Conservation (phyloP, 1,140 invertebrate genomes). For the Druon quercuslanigerum region DNA sequence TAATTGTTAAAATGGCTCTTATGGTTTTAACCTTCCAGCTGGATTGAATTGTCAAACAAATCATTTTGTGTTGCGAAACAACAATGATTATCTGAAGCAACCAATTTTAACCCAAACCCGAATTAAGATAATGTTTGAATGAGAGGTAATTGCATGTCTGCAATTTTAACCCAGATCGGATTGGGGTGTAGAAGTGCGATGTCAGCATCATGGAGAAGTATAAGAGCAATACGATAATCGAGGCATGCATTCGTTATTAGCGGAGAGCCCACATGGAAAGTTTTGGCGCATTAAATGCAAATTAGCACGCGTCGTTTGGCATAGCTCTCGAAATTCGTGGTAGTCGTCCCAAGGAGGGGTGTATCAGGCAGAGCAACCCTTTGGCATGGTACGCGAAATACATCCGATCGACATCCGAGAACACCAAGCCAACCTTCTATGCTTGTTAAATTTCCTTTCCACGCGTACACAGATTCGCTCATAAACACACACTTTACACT, state of each 20-base stretch:
- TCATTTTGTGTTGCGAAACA: no score
- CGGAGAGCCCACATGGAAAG: slow-evolving; percentile 31
- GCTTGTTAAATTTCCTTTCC: not conserved
- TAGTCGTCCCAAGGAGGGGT: slow-evolving; percentile 20
- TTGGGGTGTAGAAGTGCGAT: not conserved
- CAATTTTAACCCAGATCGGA: not conserved
- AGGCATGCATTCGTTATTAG: slow-evolving; percentile 46
- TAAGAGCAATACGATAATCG: slow-evolving; percentile 41
- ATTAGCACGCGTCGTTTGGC: not conserved
- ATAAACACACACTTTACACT: not conserved
- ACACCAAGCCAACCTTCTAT: not conserved
- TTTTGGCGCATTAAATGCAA: slow-evolving; percentile 2
- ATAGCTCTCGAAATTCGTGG: not conserved
- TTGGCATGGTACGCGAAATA: slow-evolving; percentile 35
- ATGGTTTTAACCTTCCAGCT: no score
- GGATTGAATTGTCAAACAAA: no score
- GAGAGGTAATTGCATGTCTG: no score
- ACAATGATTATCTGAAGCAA: no score
- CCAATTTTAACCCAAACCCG: no score
- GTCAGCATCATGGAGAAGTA: not conserved
- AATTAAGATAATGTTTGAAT: no score
- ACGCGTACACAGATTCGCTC: not conserved
- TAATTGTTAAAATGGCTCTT: no score
- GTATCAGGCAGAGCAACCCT: slow-evolving; percentile 40
- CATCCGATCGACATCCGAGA: slow-evolving; percentile 9